Evolutionary conservation across 2,888 invertebrate species (phyloP).

Genomic region (Polydrusus cervinus): DNA sequence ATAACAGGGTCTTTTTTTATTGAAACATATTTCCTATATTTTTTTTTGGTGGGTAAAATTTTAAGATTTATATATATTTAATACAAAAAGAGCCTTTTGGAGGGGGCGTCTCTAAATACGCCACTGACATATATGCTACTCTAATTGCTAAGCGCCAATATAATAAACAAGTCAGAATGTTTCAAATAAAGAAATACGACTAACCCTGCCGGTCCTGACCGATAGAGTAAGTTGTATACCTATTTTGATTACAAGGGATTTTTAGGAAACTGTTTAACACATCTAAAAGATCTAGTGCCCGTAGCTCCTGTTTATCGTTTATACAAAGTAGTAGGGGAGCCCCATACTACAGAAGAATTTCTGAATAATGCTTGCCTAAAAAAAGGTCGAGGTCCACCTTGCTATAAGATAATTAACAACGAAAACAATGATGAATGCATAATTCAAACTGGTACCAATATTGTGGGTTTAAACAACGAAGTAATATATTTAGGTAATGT

Average conservation of each 20-base stretch:
- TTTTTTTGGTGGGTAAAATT: no score
- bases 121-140: no score
- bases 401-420: constrained; percentile 52
- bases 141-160: no score
- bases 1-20: no score
- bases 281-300: constrained; percentile 61
- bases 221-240: no score
- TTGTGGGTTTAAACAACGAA: constrained; percentile 39
- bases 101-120: no score
- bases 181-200: no score
- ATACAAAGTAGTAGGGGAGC: constrained; percentile 63
- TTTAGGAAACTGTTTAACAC: constrained; percentile 58
- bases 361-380: constrained; percentile 53
- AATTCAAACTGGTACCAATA: constrained; percentile 40
- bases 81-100: no score
- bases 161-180: no score
- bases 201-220: no score
- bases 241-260: neutral
- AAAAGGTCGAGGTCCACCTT: constrained; percentile 56
- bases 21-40: no score
- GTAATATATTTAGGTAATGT: constrained; percentile 35
- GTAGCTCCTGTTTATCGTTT: constrained; percentile 61
- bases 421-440: constrained; percentile 19
- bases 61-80: no score
- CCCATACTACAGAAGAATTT: constrained; percentile 61